phyloP scores from a whole-genome alignment of 2,888 invertebrate species.

The Monopis laevigella region DNA sequence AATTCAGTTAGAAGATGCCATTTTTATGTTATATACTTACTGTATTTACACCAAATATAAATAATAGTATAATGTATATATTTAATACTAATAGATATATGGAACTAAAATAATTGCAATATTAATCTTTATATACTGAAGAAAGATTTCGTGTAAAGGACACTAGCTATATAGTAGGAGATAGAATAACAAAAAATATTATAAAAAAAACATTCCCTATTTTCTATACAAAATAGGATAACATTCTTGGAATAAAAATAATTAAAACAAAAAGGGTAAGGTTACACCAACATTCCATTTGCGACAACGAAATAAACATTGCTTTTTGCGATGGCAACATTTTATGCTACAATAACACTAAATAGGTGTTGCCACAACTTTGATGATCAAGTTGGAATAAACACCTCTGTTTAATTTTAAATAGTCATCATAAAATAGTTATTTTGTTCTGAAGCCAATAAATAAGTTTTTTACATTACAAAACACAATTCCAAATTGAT shows the following conservation, averaged over 20 bases:
- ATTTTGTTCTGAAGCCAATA: slow-evolving; percentile 46
- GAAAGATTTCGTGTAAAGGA: slow-evolving; percentile 45
- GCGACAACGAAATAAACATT: slow-evolving; percentile 38
- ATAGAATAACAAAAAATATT: slow-evolving; percentile 38
- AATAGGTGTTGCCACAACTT: slow-evolving; percentile 47
- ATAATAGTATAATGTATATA: background rate
- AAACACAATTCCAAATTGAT: slow-evolving; percentile 63
- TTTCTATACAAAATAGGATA: slow-evolving; percentile 50
- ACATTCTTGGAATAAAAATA: slow-evolving; percentile 68
- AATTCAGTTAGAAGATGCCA: too few species aligned
- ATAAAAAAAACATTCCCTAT: slow-evolving; percentile 53
- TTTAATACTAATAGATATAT: background rate
- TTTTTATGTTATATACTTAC: background rate
- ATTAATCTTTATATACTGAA: slow-evolving; percentile 48
- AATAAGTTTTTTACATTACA: slow-evolving; percentile 31
- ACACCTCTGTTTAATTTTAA: slow-evolving; percentile 21
- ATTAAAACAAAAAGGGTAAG: slow-evolving; percentile 34
- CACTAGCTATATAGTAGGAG: slow-evolving; percentile 57
- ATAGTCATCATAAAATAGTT: slow-evolving; percentile 20
- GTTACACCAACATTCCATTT: slow-evolving; percentile 76
- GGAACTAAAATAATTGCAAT: slow-evolving; percentile 36
- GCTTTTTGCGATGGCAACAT: slow-evolving; percentile 15
- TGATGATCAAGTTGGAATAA: slow-evolving; percentile 59
- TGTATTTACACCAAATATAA: background rate
- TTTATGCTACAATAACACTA: slow-evolving; percentile 17